phyloP scores from a whole-genome alignment of 2,888 invertebrate species.

The Amiota mariae region DNA sequence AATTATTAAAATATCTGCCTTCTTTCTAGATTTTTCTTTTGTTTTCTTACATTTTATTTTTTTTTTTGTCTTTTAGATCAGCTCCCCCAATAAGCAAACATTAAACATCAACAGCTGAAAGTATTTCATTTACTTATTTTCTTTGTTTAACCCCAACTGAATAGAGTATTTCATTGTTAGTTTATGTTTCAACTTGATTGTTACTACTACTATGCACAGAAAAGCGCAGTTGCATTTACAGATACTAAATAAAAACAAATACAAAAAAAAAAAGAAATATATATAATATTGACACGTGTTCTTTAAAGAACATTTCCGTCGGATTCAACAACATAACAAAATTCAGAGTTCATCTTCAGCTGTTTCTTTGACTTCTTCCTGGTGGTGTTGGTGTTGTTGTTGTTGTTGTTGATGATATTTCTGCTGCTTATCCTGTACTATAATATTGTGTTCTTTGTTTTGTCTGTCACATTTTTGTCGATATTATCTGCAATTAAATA shows the following conservation, averaged over 20 bases:
- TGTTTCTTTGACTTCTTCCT: slow-evolving; percentile 16
- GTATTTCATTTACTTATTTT: neutral
- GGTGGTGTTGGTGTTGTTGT: neutral
- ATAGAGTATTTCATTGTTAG: neutral
- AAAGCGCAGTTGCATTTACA: slow-evolving; percentile 8
- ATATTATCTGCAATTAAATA: slow-evolving; percentile 69
- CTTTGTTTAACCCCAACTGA: neutral
- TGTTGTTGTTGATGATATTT: neutral
- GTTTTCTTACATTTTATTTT: neutral
- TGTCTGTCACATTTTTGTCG: slow-evolving; percentile 53
- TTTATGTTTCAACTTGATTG: neutral
- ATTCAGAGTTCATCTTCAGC: neutral
- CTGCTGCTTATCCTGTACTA: slow-evolving; percentile 30
- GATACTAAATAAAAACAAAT: neutral
- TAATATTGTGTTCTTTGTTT: slow-evolving; percentile 41
- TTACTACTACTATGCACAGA: neutral
- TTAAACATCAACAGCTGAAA: slow-evolving; percentile 8
- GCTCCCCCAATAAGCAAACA: neutral
- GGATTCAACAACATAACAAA: neutral
- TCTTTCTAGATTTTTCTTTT: neutral
- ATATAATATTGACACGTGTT: slow-evolving; percentile 27
- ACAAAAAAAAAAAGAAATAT: neutral
- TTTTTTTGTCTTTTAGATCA: neutral
- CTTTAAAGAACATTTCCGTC: slow-evolving; percentile 19
- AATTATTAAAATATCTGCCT: no score